A percentile compares a stretch with the other conserved stretches of the same genome.
phyloP scores from a whole-genome alignment of 2,113 vertebrate genomes.

The Phaethon lepturus region DNA sequence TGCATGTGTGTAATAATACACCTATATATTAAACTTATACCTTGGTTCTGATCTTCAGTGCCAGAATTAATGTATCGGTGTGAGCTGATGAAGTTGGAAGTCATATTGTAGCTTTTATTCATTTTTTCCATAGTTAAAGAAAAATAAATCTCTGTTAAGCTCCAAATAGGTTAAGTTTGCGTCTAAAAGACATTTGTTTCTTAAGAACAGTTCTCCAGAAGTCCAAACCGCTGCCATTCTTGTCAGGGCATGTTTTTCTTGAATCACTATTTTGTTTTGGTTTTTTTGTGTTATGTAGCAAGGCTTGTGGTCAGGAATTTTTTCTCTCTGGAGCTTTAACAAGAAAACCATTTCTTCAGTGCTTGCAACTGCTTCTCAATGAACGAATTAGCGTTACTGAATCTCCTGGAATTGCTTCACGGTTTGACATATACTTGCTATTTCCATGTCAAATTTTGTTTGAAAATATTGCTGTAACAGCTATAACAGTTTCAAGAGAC shows the following conservation, averaged over 20 bases:
- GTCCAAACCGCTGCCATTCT: not conserved
- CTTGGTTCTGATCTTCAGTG: not conserved
- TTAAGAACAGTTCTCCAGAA: not conserved
- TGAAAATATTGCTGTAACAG: slow-evolving; percentile 5
- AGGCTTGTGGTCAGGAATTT: slow-evolving; percentile 49
- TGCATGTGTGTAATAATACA: not conserved
- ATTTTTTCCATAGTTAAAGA: not conserved
- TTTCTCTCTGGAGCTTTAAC: slow-evolving; percentile 5
- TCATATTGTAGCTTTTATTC: not conserved
- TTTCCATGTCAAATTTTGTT: not conserved
- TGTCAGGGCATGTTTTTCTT: slow-evolving; percentile 32
- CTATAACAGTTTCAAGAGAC: not conserved
- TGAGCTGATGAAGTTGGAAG: not conserved
- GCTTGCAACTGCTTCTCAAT: slow-evolving; percentile 35
- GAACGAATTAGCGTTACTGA: not conserved
- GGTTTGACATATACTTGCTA: not conserved
- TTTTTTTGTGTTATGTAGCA: not conserved
- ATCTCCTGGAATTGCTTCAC: slow-evolving; percentile 32
- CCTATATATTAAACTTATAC: accelerated
- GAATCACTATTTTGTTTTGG: slow-evolving; percentile 23
- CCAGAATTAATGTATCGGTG: not conserved
- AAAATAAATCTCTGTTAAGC: not conserved
- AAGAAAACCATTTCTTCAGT: not conserved
- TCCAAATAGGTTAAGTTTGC: not conserved
- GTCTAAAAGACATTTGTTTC: not conserved